These are phyloP conservation scores for Leucopternis melanops DNA, from an alignment of 2,113 vertebrate species.

Conservation along the genomic window DNA sequence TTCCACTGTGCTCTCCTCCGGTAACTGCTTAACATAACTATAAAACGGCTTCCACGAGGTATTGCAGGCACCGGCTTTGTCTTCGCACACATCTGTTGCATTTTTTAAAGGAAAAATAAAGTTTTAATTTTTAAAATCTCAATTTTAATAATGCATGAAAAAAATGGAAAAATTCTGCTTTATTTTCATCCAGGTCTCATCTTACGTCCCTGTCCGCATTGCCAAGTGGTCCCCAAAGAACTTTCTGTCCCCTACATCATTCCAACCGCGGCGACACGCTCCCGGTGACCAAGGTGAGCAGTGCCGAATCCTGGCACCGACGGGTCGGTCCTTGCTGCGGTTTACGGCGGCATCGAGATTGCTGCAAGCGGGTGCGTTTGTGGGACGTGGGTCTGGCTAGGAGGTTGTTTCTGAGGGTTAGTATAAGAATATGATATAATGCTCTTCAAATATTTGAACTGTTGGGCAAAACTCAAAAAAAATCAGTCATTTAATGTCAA, in stretches of 20 bases:
- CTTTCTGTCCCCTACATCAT: neutral
- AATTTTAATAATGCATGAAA: slow-evolving; percentile 36
- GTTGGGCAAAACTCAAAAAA: neutral
- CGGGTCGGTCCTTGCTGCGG: neutral
- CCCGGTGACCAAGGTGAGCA: neutral
- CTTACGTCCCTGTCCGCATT: neutral
- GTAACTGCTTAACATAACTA: neutral
- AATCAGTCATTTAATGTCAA: neutral
- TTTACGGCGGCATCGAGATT: neutral
- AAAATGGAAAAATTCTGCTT: neutral
- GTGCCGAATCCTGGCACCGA: neutral
- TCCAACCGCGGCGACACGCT: rapidly evolving
- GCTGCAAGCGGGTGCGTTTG: rapidly evolving
- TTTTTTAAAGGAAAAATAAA: slow-evolving; percentile 41
- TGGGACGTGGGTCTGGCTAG: rapidly evolving
- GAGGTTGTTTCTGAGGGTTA: neutral
- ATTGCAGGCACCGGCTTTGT: neutral
- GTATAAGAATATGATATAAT: neutral
- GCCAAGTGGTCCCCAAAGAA: neutral
- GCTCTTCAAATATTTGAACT: neutral
- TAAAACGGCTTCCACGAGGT: neutral
- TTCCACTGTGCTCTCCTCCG: neutral
- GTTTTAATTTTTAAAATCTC: slow-evolving; percentile 50
- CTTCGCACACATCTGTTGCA: slow-evolving; percentile 12
- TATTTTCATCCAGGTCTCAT: neutral